These are phyloP conservation scores for Drosophila arawakana DNA, from an alignment of 1,140 invertebrate genomes.

Conservation along the genomic window DNA sequence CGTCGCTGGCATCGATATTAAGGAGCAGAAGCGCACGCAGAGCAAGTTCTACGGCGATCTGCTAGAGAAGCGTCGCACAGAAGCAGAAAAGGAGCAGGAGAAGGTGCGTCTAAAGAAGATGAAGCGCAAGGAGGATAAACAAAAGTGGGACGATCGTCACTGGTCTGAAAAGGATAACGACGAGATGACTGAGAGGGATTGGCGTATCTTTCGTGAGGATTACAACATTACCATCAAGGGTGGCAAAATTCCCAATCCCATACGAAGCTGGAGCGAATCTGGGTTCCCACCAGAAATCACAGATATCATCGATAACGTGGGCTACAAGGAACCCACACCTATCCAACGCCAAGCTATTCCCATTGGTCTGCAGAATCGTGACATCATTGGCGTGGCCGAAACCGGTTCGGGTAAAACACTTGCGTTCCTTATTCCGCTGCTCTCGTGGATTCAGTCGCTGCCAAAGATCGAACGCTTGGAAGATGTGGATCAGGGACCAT, in stretches of 20 bases:
- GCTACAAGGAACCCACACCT: slow-evolving; percentile 99
- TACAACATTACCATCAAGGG: slow-evolving; percentile 99
- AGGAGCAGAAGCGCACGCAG: slow-evolving; percentile 98
- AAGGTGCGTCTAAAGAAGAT: slow-evolving; percentile 97
- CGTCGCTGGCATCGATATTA: slow-evolving; percentile 98
- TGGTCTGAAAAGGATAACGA: slow-evolving; percentile 97
- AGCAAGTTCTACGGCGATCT: slow-evolving; percentile 99
- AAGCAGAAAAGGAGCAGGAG: slow-evolving; percentile 99
- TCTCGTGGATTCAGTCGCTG: slow-evolving; percentile 99
- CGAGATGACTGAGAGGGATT: slow-evolving; percentile 99
- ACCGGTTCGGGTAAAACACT: slow-evolving; percentile 99
- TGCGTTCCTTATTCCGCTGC: slow-evolving; percentile 98
- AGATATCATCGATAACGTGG: slow-evolving; percentile 97
- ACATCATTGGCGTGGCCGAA: slow-evolving; percentile 99
- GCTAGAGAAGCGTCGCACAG: slow-evolving; percentile 96
- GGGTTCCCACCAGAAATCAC: slow-evolving; percentile 96
- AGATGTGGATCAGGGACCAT: slow-evolving; percentile 98
- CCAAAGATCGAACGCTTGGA: slow-evolving; percentile 97
- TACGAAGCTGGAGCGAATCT: slow-evolving; percentile 97
- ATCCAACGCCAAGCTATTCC: slow-evolving; percentile 99
- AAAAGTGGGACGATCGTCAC: slow-evolving; percentile 99
- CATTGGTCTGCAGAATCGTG: slow-evolving; percentile 98
- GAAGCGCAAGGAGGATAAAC: slow-evolving; percentile 98
- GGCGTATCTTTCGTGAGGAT: slow-evolving; percentile 99
- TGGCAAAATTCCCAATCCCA: slow-evolving; percentile 98